Evolutionary conservation across 64 coral and sea anemone species (phyloP).

Genomic region (Montipora sp.): DNA sequence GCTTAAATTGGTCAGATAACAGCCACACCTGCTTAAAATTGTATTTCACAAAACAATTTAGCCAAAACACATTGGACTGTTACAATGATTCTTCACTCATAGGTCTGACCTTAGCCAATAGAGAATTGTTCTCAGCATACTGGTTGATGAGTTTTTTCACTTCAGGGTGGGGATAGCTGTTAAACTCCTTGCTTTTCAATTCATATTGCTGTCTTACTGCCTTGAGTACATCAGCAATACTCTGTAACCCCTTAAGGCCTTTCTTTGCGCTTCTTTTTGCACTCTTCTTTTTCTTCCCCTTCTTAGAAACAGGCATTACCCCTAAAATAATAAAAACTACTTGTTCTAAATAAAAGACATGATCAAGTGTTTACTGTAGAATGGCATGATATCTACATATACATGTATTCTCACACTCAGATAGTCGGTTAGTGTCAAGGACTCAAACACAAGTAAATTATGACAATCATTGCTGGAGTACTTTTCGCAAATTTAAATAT

Average conservation of each 20-base stretch:
- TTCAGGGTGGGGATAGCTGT: conserved; percentile 81
- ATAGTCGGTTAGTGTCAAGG: too few relatives aligned
- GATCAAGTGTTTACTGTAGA: background rate
- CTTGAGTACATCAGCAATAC: conserved; percentile 85
- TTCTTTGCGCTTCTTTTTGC: conserved; percentile 88
- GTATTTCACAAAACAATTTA: too few relatives aligned
- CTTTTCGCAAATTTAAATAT: too few relatives aligned
- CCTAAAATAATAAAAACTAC: background rate
- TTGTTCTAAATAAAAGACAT: background rate
- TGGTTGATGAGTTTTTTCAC: conserved; percentile 88
- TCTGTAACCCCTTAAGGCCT: conserved; percentile 84
- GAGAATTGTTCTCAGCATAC: conserved; percentile 75
- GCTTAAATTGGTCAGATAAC: too few relatives aligned
- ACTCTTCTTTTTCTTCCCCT: conserved; percentile 66
- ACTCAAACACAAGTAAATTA: too few relatives aligned
- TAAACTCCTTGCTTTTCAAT: conserved; percentile 86
- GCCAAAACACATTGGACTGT: too few relatives aligned
- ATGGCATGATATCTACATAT: too few relatives aligned
- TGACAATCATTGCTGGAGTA: too few relatives aligned
- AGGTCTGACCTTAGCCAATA: conserved; percentile 80
- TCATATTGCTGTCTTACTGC: conserved; percentile 87
- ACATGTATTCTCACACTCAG: too few relatives aligned
- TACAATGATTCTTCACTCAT: too few relatives aligned
- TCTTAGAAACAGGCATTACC: conserved; percentile 73
- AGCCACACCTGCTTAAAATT: too few relatives aligned